Base-by-base conservation (phyloP, 1,140 invertebrate genomes). In the Vollenhovia emeryi region DNA sequence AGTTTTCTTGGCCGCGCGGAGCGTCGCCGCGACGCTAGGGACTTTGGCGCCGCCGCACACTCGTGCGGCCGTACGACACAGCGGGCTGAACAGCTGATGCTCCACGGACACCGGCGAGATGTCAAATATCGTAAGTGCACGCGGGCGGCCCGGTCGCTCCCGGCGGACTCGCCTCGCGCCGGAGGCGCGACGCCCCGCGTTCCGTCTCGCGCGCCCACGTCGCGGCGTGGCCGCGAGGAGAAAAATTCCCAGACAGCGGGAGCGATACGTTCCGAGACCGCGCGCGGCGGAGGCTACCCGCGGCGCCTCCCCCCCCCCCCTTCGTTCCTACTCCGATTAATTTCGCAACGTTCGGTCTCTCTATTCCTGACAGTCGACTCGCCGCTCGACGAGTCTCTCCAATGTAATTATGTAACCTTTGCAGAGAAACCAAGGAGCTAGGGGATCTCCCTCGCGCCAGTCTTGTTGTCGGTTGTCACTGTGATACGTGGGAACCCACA, bases 41-140 rank as follows among this genome's bases (percentile, higher is more conserved):
- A 94, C 48, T 93, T 94, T 93, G 9, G 18, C 71, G 78, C 36
- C 79, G 64, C 60, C 79, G 76, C 68, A 88, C 91, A 87, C 71
- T 30, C 52, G 59, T 86, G 68, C 90, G 88, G 86, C 86, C 86
- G 89, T 91, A 86, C 83, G 82, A 91, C 89, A 93, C 92, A 91
- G 90, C 89, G 90, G 87, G 89, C 21, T 92, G 89, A 95, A 94
- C 93, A 94, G 93, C 94, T 94, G 94, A 94, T 94, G 93, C 87
- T 92, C 87, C 87, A 91, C 85, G 86, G 86, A 92, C 89, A 94
- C 93, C 94, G 94, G 94, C 93, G 93, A 94, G 93, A 95, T 95
- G 95, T 95, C 95, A 95, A 95, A 95, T 66, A 66, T 66, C 13
- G 62, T 66, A 66, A 66, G 62, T 66, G 36, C 21, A 66, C 33